Base-by-base conservation (phyloP, 2,888 invertebrate species). In the Ornithoptera alexandrae region DNA sequence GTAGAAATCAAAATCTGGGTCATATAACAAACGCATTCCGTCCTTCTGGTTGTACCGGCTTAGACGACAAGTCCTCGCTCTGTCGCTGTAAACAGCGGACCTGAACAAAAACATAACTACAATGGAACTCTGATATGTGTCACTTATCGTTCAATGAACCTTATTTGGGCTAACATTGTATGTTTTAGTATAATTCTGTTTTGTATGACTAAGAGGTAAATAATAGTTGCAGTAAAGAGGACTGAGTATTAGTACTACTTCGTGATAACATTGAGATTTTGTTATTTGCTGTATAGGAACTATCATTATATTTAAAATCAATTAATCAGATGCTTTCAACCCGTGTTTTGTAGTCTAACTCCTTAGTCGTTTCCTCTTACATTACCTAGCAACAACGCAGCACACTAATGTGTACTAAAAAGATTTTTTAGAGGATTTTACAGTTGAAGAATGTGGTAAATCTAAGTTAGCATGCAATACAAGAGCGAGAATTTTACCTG, bases 1-100 rank as follows among this genome's bases (percentile, higher is more conserved):
- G 82, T 97, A 98, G 88, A 97, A 98, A 90, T 98, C 97, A 85
- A 97, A 97, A 87, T 97, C 97, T 2, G 97, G 97, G 85, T 98
- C 97, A 83, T 97, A 97, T 75, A 97, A 96, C 68, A 97, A 95
- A 72, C 97, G 93, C 94, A 97, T 96, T 60, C 97, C 97, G 83
- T 97, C 97, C 79, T 96, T 95, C 88, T 97, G 96, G 89, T 97
- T 97, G 88, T 96, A 97, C 80, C 97, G 94, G 82, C 97, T 97
- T 74, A 97, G 93, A 56, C 97, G 94, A 83, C 97, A 97, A 62
- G 96, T 97, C 79, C 96, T 94, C 81, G 96, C 97, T 36, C 97
- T 94, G 82, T 97, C 97, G 78, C 97, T 97, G 86, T 97, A 97
- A 73, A 97, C 97, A 0, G 97, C 97, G 63, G 97, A 97, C 82